Evolutionary conservation across 2,113 vertebrate genomes (phyloP).

Genomic region (Larimichthys crocea): DNA sequence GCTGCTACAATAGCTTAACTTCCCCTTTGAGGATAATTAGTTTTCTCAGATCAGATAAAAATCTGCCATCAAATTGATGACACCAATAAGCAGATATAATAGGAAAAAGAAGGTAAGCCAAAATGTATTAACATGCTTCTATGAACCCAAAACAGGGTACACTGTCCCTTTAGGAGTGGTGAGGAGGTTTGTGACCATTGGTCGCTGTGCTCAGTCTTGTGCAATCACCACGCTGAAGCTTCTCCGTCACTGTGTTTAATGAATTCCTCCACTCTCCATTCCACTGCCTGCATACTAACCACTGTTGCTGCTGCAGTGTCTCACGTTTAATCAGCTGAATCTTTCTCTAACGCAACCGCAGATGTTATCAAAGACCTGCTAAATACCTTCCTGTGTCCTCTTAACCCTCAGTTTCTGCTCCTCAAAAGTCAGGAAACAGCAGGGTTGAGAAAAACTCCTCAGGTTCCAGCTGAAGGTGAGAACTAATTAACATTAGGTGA

Average conservation of each 20-base stretch:
- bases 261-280: background rate
- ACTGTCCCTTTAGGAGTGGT: slow-evolving; percentile 28
- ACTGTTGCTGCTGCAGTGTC: no score
- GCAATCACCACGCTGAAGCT: slow-evolving; percentile 6
- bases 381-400: background rate
- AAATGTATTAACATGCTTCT: background rate
- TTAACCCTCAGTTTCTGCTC: background rate
- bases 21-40: background rate
- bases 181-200: slow-evolving; percentile 22
- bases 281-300: no score
- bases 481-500: background rate
- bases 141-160: background rate
- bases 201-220: slow-evolving; percentile 8
- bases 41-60: background rate
- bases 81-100: background rate
- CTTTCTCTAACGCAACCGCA: background rate
- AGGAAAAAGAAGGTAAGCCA: background rate
- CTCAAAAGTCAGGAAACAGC: background rate
- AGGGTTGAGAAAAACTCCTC: background rate
- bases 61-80: background rate
- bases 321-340: background rate
- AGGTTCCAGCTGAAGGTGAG: slow-evolving; percentile 27
- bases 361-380: background rate
- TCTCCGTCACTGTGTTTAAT: background rate
- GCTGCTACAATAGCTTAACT: slow-evolving; percentile 6